Evolutionary conservation across 2,113 vertebrate genomes (phyloP).

Genomic region (Sprattus sprattus): DNA sequence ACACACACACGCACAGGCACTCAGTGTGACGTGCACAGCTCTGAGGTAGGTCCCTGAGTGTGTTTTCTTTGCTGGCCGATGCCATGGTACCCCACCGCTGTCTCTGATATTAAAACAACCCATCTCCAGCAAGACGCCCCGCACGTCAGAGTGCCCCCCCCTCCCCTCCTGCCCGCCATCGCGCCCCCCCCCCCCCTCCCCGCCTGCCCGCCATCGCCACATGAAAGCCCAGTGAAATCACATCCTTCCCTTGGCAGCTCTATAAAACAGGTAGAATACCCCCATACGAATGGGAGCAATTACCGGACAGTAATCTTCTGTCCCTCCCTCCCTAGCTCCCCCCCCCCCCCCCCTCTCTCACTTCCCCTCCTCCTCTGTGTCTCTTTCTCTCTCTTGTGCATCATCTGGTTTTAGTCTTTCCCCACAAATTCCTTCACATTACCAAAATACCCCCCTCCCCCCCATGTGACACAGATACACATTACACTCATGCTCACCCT

Average conservation of each 20-base stretch:
- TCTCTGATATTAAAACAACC: not conserved
- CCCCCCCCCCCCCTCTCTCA: not conserved
- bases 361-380: not conserved
- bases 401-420: conserved; percentile 43
- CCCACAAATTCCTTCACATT: conserved; percentile 37
- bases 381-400: not conserved
- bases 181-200: conserved; percentile 22
- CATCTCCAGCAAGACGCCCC: not conserved
- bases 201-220: conserved; percentile 37
- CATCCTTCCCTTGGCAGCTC: conserved; percentile 42
- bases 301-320: conserved; percentile 39
- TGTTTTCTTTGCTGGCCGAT: not conserved
- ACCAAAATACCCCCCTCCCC: not conserved
- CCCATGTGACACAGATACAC: not conserved
- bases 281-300: conserved; percentile 42
- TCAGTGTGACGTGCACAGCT: conserved; percentile 12
- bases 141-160: not conserved
- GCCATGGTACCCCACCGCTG: not conserved
- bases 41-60: conserved; percentile 25
- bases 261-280: conserved; percentile 56
- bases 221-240: conserved; percentile 50
- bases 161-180: too few relatives aligned
- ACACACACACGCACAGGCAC: not conserved
- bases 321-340: conserved; percentile 19
- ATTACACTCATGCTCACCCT: not conserved